Evolutionary conservation across 2,888 invertebrate genomes (phyloP).

Genomic region (Macaria liturata): DNA sequence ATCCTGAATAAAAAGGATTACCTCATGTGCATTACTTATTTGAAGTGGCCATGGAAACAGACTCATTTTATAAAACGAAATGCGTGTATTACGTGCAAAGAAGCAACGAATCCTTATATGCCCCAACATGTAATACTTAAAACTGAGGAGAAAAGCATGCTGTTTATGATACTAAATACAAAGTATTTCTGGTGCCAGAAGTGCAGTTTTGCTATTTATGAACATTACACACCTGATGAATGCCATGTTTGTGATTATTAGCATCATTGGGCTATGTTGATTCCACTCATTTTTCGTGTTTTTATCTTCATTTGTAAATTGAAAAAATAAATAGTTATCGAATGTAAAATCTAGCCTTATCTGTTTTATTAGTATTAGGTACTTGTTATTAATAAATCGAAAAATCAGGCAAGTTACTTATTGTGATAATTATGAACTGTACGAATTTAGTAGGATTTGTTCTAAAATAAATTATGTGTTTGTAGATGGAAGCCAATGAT

Average conservation of each 20-base stretch:
- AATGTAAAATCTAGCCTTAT: slow-evolving; percentile 6
- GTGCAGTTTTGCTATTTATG: slow-evolving; percentile 5
- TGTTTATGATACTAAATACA: slow-evolving; percentile 1
- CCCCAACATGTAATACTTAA: slow-evolving; percentile 13
- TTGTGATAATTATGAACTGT: slow-evolving; percentile 4
- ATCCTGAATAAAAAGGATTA: slow-evolving; percentile 16
- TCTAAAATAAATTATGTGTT: slow-evolving; percentile 6
- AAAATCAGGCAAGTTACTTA: slow-evolving; percentile 4
- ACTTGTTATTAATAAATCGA: slow-evolving; percentile 7
- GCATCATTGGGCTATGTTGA: slow-evolving; percentile 4
- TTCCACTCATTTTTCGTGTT: slow-evolving; percentile 3
- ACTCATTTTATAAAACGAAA: slow-evolving; percentile 10
- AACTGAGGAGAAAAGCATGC: slow-evolving; percentile 7
- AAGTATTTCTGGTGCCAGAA: slow-evolving; percentile 6
- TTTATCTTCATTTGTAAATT: slow-evolving; percentile 6
- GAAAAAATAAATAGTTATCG: slow-evolving; percentile 2
- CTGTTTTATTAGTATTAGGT: slow-evolving; percentile 6
- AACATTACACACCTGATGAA: slow-evolving; percentile 6
- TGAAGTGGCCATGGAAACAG: slow-evolving; percentile 9
- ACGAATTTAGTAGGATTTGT: slow-evolving; percentile 5
- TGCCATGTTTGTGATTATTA: slow-evolving; percentile 3
- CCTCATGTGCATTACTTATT: slow-evolving; percentile 3
- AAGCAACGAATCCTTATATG: slow-evolving; percentile 13
- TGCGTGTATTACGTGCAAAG: slow-evolving; percentile 15
- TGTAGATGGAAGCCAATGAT: slow-evolving; percentile 11